A percentile compares a stretch with the other conserved stretches of the same genome.
Evolutionary conservation across 2,797 vertebrate species (phyloP).

Genomic region (Podargus strigoides): DNA sequence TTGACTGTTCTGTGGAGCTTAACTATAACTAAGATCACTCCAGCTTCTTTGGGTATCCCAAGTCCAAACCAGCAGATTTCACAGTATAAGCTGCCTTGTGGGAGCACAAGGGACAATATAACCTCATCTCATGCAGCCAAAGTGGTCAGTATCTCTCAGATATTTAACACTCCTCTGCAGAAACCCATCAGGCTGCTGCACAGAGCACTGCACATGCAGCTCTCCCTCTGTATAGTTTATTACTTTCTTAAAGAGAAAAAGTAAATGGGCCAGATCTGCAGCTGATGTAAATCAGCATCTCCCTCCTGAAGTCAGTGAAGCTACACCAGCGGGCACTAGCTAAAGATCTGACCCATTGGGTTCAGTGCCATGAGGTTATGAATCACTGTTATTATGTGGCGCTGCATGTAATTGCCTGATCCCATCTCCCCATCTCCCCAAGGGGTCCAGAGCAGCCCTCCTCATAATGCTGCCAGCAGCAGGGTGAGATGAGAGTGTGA

Average conservation of each 20-base stretch:
- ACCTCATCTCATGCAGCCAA: neutral
- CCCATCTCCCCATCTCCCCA: slow-evolving; percentile 17
- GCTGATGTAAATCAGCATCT: slow-evolving; percentile 36
- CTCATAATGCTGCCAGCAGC: neutral
- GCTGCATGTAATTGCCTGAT: slow-evolving; percentile 17
- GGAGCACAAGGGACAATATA: neutral
- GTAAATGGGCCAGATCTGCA: slow-evolving; percentile 44
- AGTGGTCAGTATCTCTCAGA: neutral
- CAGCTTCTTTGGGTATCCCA: neutral
- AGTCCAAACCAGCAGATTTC: neutral
- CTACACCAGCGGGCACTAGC: slow-evolving; percentile 34
- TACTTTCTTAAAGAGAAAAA: slow-evolving; percentile 39
- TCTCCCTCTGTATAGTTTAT: slow-evolving; percentile 11
- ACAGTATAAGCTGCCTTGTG: neutral
- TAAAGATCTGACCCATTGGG: slow-evolving; percentile 56
- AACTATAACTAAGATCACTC: neutral
- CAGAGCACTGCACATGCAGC: neutral
- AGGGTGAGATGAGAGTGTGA: slow-evolving; percentile 37
- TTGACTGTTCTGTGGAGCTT: neutral
- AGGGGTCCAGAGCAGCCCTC: neutral
- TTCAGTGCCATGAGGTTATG: slow-evolving; percentile 44
- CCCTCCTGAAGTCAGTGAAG: slow-evolving; percentile 23
- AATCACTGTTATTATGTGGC: slow-evolving; percentile 51
- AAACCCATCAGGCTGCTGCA: neutral
- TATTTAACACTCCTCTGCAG: slow-evolving; percentile 13